phyloP scores from a whole-genome alignment of 2,888 invertebrate genomes.

The Opisthograptis luteolata region DNA sequence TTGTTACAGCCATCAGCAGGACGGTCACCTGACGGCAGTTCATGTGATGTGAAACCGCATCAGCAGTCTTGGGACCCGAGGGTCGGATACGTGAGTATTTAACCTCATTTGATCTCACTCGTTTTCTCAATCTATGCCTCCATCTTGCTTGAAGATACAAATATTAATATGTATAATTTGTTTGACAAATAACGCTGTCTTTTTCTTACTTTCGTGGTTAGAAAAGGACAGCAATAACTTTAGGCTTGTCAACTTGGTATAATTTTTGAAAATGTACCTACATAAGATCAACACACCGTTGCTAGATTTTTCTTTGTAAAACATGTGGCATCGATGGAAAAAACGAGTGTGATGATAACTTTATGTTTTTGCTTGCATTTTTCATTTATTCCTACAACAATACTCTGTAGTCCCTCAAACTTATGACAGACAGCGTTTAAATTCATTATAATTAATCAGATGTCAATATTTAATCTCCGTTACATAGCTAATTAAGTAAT shows the following conservation, averaged over 20 bases:
- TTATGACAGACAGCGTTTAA: too few species aligned
- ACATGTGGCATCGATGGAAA: neutral
- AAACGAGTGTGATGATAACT: neutral
- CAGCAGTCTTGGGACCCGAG: constrained; percentile 80
- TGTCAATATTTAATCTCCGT: too few species aligned
- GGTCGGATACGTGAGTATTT: constrained; percentile 76
- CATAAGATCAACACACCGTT: neutral
- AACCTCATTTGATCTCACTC: neutral
- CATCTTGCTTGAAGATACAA: too few species aligned
- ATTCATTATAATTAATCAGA: too few species aligned
- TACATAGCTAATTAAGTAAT: too few species aligned
- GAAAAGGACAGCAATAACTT: too few species aligned
- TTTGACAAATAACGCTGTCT: too few species aligned
- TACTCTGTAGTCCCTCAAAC: neutral
- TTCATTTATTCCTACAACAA: neutral
- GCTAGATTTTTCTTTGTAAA: neutral
- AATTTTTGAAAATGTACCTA: too few species aligned
- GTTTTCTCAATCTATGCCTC: neutral
- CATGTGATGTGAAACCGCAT: constrained; percentile 78
- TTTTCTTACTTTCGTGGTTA: too few species aligned
- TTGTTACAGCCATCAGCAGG: constrained; percentile 73
- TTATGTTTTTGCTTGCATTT: neutral
- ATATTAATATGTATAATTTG: too few species aligned
- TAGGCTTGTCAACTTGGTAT: too few species aligned
- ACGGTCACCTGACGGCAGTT: constrained; percentile 75